Evolutionary conservation across 2,113 vertebrate species (phyloP).

Genomic region (Patagioenas fasciata): DNA sequence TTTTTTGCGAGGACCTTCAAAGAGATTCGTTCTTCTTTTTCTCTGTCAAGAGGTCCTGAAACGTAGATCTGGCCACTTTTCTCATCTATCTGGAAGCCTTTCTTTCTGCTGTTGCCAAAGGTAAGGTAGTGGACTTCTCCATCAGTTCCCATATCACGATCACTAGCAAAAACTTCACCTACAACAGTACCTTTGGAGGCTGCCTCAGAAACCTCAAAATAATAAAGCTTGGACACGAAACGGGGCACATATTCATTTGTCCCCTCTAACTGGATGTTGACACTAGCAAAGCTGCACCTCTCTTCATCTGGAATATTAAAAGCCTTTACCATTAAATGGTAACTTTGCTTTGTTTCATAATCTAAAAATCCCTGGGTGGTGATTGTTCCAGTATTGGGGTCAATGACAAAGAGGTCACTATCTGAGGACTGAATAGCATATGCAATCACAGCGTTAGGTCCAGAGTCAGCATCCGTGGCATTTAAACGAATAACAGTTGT

Average conservation of each 20-base stretch:
- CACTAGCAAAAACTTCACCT: constrained; percentile 97
- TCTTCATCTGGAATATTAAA: constrained; percentile 97
- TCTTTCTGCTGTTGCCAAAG: constrained; percentile 91
- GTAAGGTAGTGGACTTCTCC: constrained; percentile 94
- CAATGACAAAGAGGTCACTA: constrained; percentile 95
- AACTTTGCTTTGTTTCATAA: constrained; percentile 94
- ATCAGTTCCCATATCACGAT: constrained; percentile 91
- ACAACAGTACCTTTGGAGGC: constrained; percentile 87
- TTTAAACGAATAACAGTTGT: constrained; percentile 91
- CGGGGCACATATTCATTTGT: constrained; percentile 98
- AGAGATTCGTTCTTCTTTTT: constrained; percentile 92
- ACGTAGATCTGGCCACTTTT: constrained; percentile 92
- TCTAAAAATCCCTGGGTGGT: constrained; percentile 99
- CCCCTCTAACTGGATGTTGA: constrained; percentile 91
- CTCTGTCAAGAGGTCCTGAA: constrained; percentile 89
- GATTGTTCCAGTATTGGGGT: constrained; percentile 92
- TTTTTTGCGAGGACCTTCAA: constrained; percentile 95
- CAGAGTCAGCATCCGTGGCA: constrained; percentile 88
- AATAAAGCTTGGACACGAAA: constrained; percentile 96
- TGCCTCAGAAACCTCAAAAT: constrained; percentile 96
- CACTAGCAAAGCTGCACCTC: constrained; percentile 89
- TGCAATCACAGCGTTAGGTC: constrained; percentile 88
- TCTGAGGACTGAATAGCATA: constrained; percentile 94
- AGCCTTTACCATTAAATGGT: constrained; percentile 92
- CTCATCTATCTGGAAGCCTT: constrained; percentile 89